Percentiles rank a stretch among this genome's conserved stretches.
These are phyloP conservation scores for Sycophila sp. DNA, from an alignment of 1,140 invertebrate species.

Conservation along the genomic window DNA sequence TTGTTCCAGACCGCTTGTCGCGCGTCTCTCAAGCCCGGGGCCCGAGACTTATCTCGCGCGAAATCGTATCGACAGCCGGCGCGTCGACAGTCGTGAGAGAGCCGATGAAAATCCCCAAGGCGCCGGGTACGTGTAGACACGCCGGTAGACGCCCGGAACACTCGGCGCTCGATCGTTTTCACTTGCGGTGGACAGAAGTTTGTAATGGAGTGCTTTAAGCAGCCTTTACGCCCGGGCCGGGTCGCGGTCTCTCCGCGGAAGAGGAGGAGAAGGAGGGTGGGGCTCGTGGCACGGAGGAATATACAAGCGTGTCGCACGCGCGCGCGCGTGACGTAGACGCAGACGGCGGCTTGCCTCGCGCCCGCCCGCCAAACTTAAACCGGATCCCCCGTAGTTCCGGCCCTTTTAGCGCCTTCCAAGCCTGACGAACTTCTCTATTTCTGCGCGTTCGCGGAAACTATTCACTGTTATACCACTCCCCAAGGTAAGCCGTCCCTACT, in stretches of 20 bases:
- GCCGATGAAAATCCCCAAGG: slow-evolving; percentile 7
- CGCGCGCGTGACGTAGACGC: not conserved
- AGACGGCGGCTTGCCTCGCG: not conserved
- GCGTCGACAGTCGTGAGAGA: no score
- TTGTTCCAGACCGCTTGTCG: no score
- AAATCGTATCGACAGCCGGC: not conserved
- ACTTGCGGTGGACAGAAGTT: slow-evolving; percentile 28
- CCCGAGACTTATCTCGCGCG: slow-evolving; percentile 1
- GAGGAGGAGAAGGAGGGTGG: no score
- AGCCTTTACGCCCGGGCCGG: no score
- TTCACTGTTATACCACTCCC: slow-evolving; percentile 29
- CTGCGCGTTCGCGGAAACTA: slow-evolving; percentile 23
- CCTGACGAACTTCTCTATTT: slow-evolving; percentile 23
- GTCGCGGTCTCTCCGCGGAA: no score
- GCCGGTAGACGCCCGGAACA: not conserved
- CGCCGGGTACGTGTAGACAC: not conserved
- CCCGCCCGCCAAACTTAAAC: slow-evolving; percentile 8
- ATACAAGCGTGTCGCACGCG: not conserved
- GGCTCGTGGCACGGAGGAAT: no score
- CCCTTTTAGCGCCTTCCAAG: slow-evolving; percentile 33
- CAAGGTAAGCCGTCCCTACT: not conserved
- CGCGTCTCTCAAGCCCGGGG: not conserved
- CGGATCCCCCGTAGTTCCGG: slow-evolving; percentile 15
- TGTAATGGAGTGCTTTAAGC: slow-evolving; percentile 18
- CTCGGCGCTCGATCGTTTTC: slow-evolving; percentile 35